Conservation (phyloP, 2,888 invertebrate species). For the Epiblema foenella region DNA sequence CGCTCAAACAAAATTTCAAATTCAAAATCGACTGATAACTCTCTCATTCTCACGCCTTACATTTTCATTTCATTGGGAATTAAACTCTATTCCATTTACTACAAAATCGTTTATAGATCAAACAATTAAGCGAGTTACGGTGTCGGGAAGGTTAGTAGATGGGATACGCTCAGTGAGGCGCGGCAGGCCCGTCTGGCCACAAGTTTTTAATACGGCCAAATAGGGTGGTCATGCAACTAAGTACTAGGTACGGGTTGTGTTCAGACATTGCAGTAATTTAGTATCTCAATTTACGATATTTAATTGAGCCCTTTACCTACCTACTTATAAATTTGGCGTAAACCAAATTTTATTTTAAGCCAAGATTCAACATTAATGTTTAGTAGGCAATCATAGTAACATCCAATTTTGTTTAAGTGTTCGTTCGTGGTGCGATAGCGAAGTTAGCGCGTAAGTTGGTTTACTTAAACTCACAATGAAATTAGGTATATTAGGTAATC, state of each 20-base stretch:
- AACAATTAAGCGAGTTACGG: not conserved
- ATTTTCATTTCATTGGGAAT: not conserved
- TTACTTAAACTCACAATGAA: too few relatives aligned
- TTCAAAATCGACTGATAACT: slow-evolving; percentile 57
- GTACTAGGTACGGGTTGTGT: slow-evolving; percentile 4
- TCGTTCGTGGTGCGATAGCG: too few relatives aligned
- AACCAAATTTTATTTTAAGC: too few relatives aligned
- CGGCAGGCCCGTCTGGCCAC: slow-evolving; percentile 71
- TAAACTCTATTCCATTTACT: not conserved
- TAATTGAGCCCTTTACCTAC: not conserved
- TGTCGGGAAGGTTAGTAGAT: not conserved
- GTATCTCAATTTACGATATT: not conserved
- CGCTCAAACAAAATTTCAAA: slow-evolving; percentile 76
- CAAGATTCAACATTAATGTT: too few relatives aligned
- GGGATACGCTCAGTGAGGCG: slow-evolving; percentile 62
- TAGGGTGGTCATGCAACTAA: slow-evolving; percentile 61
- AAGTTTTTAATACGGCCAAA: slow-evolving; percentile 82
- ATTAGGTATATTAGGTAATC: too few relatives aligned
- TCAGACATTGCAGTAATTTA: slow-evolving; percentile 19
- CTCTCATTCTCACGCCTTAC: not conserved
- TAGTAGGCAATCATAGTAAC: too few relatives aligned
- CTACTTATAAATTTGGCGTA: too few relatives aligned
- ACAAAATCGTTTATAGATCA: not conserved
- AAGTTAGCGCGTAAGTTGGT: too few relatives aligned
- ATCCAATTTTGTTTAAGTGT: too few relatives aligned